A percentile compares a stretch with the other conserved stretches of the same genome.
Evolutionary conservation across 30 jellyfish, hydroid and myxozoan species (phyloP).

Genomic region (Cassiopea xamachana): DNA sequence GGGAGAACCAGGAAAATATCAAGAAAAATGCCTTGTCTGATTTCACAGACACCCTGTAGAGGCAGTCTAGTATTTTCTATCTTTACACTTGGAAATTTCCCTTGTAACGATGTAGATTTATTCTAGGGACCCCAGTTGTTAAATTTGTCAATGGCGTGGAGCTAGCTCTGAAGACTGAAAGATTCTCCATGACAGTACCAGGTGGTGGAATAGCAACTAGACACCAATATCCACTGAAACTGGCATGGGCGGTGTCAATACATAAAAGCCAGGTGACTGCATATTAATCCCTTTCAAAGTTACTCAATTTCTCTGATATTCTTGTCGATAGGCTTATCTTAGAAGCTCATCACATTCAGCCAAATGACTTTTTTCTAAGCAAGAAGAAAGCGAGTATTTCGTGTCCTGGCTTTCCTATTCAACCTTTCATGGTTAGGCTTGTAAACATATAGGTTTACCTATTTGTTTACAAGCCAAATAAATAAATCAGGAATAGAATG

Average conservation of each 20-base stretch:
- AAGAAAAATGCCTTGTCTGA: too few species aligned
- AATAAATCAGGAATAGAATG: too few species aligned
- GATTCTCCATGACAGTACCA: constrained; percentile 54
- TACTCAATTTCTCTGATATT: background rate
- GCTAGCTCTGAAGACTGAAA: constrained; percentile 70
- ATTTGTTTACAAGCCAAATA: too few species aligned
- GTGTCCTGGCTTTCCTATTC: too few species aligned
- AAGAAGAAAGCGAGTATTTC: too few species aligned
- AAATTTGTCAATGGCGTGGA: constrained; percentile 72
- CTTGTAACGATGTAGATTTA: background rate
- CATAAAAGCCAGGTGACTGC: constrained; percentile 92
- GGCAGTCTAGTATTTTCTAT: background rate
- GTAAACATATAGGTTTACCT: too few species aligned
- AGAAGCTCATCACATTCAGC: too few species aligned
- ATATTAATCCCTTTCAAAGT: background rate
- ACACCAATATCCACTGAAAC: constrained; percentile 78
- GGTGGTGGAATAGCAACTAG: constrained; percentile 74
- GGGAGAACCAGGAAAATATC: too few species aligned
- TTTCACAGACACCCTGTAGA: too few species aligned
- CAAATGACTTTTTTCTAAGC: too few species aligned
- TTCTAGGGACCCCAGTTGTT: constrained; percentile 78
- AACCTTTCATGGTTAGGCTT: too few species aligned
- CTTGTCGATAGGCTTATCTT: background rate
- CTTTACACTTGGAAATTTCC: background rate
- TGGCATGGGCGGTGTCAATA: constrained; percentile 98